Conservation (phyloP, 1,140 invertebrate species). For the Scaptomyza pallida region DNA sequence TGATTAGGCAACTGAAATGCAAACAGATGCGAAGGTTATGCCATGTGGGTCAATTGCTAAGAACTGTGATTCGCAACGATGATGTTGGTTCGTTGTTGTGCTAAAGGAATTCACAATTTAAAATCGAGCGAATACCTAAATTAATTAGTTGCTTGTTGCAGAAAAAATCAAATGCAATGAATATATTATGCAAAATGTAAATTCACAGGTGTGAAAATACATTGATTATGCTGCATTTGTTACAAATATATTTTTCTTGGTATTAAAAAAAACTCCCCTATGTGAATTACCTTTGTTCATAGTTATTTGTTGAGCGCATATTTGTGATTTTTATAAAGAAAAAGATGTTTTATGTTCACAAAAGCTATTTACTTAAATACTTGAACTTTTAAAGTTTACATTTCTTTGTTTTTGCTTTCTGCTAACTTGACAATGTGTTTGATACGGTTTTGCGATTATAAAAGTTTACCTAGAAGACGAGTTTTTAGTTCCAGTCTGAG, state of each 20-base stretch:
- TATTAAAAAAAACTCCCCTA: conserved; percentile 4
- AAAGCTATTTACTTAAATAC: conserved; percentile 9
- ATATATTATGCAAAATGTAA: too few relatives aligned
- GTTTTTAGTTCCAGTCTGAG: conserved; percentile 18
- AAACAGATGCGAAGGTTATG: conserved; percentile 13
- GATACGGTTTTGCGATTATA: conserved; percentile 5
- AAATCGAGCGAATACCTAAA: too few relatives aligned
- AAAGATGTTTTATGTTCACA: conserved; percentile 11
- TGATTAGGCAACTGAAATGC: conserved; percentile 24
- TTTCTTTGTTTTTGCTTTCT: conserved; percentile 17
- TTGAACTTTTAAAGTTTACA: not conserved
- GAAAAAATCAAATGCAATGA: too few relatives aligned
- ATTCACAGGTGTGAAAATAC: too few relatives aligned
- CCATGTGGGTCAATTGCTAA: conserved; percentile 23
- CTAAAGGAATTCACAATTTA: too few relatives aligned
- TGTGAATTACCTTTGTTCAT: conserved; percentile 8
- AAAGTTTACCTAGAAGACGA: not conserved
- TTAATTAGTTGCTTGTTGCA: too few relatives aligned
- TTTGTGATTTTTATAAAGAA: not conserved
- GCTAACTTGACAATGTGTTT: conserved; percentile 5
- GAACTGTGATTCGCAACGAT: not conserved
- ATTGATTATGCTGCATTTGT: not conserved
- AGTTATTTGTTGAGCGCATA: conserved; percentile 24
- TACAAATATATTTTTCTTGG: not conserved
- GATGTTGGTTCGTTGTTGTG: not conserved